Percentiles rank a stretch among this genome's conserved stretches.
Conservation (phyloP, 2,888 invertebrate species). For the Marronus borbonicus region DNA sequence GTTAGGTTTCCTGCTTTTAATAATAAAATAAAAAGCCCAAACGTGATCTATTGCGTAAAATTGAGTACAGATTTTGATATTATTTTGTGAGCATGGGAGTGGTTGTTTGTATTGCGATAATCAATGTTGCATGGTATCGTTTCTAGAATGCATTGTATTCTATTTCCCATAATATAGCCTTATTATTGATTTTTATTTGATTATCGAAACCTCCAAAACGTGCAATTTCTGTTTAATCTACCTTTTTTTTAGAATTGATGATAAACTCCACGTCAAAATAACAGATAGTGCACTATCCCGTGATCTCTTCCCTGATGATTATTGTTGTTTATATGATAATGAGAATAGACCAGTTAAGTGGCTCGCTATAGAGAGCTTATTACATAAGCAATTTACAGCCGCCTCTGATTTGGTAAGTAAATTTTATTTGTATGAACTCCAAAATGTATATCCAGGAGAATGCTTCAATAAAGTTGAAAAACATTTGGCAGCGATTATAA, state of each 20-base stretch:
- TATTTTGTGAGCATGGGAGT: neutral
- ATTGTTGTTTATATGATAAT: constrained; percentile 94
- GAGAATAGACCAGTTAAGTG: constrained; percentile 96
- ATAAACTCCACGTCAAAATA: constrained; percentile 86
- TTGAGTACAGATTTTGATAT: neutral
- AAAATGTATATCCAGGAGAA: too few relatives aligned
- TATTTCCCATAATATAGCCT: too few relatives aligned
- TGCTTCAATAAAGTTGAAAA: neutral
- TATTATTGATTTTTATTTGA: neutral
- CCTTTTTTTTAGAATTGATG: constrained; percentile 76
- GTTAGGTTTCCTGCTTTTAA: neutral
- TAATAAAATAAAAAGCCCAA: neutral
- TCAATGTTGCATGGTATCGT: too few relatives aligned
- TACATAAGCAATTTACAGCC: constrained; percentile 86
- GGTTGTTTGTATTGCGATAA: neutral
- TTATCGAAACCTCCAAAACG: neutral
- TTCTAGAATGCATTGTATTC: too few relatives aligned
- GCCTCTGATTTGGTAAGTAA: constrained; percentile 90
- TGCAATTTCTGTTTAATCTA: neutral
- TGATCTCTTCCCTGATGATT: constrained; percentile 94
- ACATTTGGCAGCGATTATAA: constrained; percentile 20
- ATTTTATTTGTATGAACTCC: neutral
- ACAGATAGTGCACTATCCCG: constrained; percentile 91
- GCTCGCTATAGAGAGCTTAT: constrained; percentile 90
- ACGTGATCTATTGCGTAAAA: neutral